These are phyloP conservation scores for Clunio marinus DNA, from an alignment of 2,888 invertebrate species.

Conservation along the genomic window DNA sequence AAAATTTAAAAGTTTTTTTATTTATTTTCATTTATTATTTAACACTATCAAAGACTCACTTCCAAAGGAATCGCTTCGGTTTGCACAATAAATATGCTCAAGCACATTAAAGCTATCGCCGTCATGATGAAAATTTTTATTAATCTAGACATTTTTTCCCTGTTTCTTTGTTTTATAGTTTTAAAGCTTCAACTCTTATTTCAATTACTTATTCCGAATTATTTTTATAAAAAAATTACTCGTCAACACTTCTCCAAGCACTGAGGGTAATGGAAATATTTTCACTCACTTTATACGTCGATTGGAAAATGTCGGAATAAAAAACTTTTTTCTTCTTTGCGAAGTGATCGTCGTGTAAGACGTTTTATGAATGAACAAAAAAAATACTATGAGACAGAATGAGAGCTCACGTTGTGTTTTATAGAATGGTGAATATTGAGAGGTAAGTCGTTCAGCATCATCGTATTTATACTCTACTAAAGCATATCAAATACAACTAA, in stretches of 20 bases:
- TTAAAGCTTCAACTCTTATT: too few species aligned
- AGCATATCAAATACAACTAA: too few species aligned
- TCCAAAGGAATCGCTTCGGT: background rate
- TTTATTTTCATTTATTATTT: background rate
- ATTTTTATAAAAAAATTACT: background rate
- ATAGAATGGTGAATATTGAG: background rate
- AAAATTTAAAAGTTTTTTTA: background rate
- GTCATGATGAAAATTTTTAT: background rate
- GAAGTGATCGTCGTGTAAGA: background rate
- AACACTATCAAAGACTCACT: background rate
- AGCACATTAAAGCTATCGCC: background rate
- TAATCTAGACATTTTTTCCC: background rate
- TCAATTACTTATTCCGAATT: too few species aligned
- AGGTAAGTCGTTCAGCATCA: too few species aligned
- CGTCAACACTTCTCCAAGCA: slow-evolving; percentile 16
- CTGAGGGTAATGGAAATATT: slow-evolving; percentile 12
- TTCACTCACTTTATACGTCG: slow-evolving; percentile 31
- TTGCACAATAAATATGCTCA: background rate
- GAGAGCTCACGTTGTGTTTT: background rate
- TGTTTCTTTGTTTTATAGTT: background rate
- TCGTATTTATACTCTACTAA: too few species aligned
- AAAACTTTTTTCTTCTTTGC: background rate
- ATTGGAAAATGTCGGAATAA: background rate
- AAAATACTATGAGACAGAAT: background rate
- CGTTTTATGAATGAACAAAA: slow-evolving; percentile 31